Evolutionary conservation across 2,113 vertebrate species (phyloP), one percentile per base, ranked within the genome.

Genomic region (Emberiza fucata): DNA sequence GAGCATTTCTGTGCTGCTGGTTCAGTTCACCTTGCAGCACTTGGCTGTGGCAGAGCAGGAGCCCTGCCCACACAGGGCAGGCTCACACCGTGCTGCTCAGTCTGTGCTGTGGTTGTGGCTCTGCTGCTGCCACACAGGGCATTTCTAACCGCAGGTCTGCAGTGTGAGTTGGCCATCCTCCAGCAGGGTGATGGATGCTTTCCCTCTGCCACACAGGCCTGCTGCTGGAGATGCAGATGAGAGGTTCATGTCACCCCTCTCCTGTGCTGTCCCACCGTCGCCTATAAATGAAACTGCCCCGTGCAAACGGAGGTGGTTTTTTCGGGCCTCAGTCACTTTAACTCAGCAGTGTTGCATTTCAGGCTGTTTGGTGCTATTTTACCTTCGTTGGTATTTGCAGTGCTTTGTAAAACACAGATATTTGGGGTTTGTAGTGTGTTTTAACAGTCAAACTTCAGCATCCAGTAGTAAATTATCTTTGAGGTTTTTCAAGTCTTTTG

Each of bases 361-460:
- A 23, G 81, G 86, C 90, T 88, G 59, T 71, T 73, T 78, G 92
- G 91, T 97, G 90, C 95, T 95, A 33, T 80, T 93, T 69, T 70
- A 75, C 77, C 63, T 19, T 39, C 4, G 2, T 31, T 83, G 50
- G 72, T 82, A 39, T 86, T 82, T 80, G 86, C 86, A 64, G 73
- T 63, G 44, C 35, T 89, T 91, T 86, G 50, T 86, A 87, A 75
- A 40, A 42, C 21, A 14, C 39, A 31, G n/a, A 8, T 92, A 21
- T 47, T 59, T 59, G 42, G 66, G 63, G 23, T 48, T 79, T 72
- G 15, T 86, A 53, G 42, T 76, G 37, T 63, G 24, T 92, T 92
- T 86, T 83, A 90, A 86, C 57, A 40, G 79, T 77, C 85, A 61
- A 64, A 81, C 7, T 66, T 85, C 8, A 76, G 42, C 0, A 0